Conservation (phyloP, 2,113 vertebrate genomes). For the Lethenteron reissneri region DNA sequence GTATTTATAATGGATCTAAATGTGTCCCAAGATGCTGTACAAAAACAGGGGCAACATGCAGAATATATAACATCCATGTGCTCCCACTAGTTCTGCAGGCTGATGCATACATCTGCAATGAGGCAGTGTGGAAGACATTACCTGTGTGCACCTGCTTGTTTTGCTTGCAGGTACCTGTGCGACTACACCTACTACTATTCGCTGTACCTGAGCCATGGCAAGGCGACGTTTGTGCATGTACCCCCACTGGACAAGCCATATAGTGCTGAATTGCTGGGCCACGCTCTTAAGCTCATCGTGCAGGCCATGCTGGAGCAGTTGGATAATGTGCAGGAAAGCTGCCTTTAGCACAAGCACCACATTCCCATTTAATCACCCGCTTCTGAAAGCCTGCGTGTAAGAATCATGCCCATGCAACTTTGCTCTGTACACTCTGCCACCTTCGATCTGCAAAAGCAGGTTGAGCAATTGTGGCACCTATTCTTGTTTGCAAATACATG, state of each 20-base stretch:
- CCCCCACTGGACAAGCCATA: constrained; percentile 4
- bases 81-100: background rate
- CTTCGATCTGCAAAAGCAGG: too few species aligned
- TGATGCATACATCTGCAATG: background rate
- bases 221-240: constrained; percentile 1
- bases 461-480: too few species aligned
- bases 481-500: too few species aligned
- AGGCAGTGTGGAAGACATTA: background rate
- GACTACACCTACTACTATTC: constrained; percentile 1
- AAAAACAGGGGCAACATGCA: background rate
- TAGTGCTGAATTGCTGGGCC: background rate
- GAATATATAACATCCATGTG: background rate
- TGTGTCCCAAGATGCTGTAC: too few species aligned
- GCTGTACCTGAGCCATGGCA: background rate
- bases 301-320: constrained; percentile 3
- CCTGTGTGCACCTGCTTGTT: background rate
- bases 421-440: too few species aligned
- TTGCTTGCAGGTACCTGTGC: background rate
- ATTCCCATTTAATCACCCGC: too few species aligned
- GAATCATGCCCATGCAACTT: too few species aligned
- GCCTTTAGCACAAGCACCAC: too few species aligned
- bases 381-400: too few species aligned
- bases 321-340: background rate
- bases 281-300: background rate
- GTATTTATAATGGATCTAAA: background rate